Percentiles rank a stretch among this genome's conserved stretches.
Conservation (phyloP, 2,888 invertebrate genomes). For the Drosophila anceps region DNA sequence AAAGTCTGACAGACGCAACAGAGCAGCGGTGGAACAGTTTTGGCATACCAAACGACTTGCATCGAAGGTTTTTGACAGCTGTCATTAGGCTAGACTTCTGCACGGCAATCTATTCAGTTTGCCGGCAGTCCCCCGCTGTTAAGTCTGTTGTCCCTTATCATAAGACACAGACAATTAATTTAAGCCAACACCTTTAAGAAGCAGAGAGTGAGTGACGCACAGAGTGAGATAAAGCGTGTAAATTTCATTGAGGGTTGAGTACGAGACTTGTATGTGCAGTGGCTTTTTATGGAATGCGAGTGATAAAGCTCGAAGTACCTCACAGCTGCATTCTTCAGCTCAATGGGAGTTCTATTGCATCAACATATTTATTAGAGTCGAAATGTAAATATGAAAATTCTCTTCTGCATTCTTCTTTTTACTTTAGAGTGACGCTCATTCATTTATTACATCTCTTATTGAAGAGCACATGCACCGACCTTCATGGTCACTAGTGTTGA, state of each 20-base stretch:
- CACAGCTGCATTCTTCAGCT: background rate
- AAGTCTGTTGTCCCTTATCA: slow-evolving; percentile 26
- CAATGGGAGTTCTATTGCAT: background rate
- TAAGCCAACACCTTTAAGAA: slow-evolving; percentile 23
- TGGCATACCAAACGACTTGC: slow-evolving; percentile 64
- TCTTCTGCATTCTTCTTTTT: too few relatives aligned
- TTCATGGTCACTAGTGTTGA: background rate
- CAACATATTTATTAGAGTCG: too few relatives aligned
- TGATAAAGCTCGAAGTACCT: background rate
- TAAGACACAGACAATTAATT: slow-evolving; percentile 57
- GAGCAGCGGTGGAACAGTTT: slow-evolving; percentile 41
- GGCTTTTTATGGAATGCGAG: background rate
- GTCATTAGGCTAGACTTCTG: slow-evolving; percentile 66
- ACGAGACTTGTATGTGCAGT: background rate
- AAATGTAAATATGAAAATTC: too few relatives aligned
- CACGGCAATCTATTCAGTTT: slow-evolving; percentile 6
- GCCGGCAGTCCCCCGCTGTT: background rate
- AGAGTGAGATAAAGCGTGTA: background rate
- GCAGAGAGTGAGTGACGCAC: background rate
- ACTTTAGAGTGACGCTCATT: background rate
- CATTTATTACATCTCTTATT: background rate
- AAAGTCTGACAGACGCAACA: slow-evolving; percentile 33
- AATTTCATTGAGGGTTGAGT: background rate
- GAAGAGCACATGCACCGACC: background rate
- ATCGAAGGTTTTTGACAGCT: slow-evolving; percentile 74